A percentile compares a stretch with the other conserved stretches of the same genome.
phyloP scores from a whole-genome alignment of 2,113 vertebrate species.

The Ceyx melanurus region DNA sequence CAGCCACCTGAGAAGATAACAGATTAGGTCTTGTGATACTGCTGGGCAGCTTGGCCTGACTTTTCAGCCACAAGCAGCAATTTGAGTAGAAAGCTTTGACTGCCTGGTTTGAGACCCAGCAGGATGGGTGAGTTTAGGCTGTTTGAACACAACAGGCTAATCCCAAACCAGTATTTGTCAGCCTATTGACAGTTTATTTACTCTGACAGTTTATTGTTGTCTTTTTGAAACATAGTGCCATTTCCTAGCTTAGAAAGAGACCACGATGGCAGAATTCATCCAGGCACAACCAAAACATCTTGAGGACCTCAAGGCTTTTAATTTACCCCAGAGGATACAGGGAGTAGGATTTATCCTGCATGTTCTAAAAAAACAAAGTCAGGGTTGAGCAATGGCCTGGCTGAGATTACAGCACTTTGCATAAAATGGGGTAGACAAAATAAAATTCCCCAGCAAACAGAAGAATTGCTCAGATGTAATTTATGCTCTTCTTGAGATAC shows the following conservation, averaged over 20 bases:
- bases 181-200: not conserved
- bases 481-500: not conserved
- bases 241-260: not conserved
- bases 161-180: not conserved
- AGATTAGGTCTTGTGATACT: fast-evolving
- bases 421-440: not conserved
- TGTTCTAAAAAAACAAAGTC: not conserved
- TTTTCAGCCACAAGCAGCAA: not conserved
- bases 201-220: not conserved
- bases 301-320: not conserved
- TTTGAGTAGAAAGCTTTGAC: not conserved
- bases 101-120: not conserved
- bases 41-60: not conserved
- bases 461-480: not conserved
- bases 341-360: not conserved
- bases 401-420: not conserved
- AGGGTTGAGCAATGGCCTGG: not conserved
- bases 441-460: not conserved
- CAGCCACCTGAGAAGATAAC: not conserved
- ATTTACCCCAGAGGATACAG: not conserved
- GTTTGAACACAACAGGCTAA: not conserved
- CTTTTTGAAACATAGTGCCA: not conserved
- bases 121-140: not conserved
- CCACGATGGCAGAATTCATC: not conserved
- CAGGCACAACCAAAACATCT: not conserved